Evolutionary conservation across 2,888 invertebrate genomes (phyloP).

Genomic region (Drosophila pseudotakahashii): DNA sequence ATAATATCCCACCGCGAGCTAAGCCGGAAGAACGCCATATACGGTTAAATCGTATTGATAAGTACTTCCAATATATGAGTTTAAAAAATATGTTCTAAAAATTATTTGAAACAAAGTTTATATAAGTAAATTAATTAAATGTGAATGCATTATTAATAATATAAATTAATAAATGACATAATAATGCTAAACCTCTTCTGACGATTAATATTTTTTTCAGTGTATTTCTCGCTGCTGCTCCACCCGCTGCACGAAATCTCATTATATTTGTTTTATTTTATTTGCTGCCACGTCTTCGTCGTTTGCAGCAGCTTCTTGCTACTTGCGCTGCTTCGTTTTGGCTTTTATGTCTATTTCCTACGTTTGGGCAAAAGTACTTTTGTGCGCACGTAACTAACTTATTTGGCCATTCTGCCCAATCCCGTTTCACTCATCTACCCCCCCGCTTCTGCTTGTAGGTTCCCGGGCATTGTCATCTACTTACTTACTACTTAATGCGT

Average conservation of each 20-base stretch:
- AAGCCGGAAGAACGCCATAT: too few species aligned
- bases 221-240: conserved; percentile 20
- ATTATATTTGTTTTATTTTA: conserved; percentile 81
- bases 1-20: too few species aligned
- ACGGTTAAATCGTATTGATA: too few species aligned
- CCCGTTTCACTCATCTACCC: conserved; percentile 6
- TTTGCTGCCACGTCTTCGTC: conserved; percentile 67
- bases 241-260: conserved; percentile 78
- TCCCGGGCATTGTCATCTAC: conserved; percentile 70
- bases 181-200: too few species aligned
- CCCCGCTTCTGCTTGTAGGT: neutral
- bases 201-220: neutral
- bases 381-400: conserved; percentile 40
- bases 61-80: too few species aligned
- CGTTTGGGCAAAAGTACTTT: conserved; percentile 34
- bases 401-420: conserved; percentile 21
- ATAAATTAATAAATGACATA: too few species aligned
- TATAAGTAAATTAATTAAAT: too few species aligned
- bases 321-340: conserved; percentile 39
- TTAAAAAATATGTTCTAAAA: neutral
- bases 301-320: conserved; percentile 34
- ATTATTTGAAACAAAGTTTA: neutral
- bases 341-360: conserved; percentile 47
- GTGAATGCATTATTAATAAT: too few species aligned
- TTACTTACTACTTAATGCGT: conserved; percentile 75